phyloP scores from a whole-genome alignment of 2,888 invertebrate species.

The Coleophora deauratella region DNA sequence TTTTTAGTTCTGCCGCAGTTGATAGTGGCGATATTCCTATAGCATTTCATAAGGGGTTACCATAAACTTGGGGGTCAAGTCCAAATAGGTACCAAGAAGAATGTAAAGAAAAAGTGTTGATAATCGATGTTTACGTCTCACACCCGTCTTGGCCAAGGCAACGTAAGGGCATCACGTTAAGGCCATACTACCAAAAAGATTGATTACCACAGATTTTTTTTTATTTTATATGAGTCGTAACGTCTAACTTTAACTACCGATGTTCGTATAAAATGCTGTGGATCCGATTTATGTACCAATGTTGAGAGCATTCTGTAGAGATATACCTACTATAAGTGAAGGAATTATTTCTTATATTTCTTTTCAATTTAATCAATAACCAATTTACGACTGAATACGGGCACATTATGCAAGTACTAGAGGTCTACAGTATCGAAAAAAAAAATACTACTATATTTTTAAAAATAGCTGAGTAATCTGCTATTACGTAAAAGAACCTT shows the following conservation, averaged over 20 bases:
- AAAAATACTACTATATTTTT: too few species aligned
- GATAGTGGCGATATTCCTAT: too few species aligned
- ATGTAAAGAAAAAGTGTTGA: slow-evolving; percentile 2
- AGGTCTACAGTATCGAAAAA: too few species aligned
- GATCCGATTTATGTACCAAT: slow-evolving; percentile 3
- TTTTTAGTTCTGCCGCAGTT: too few species aligned
- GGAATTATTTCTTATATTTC: too few species aligned
- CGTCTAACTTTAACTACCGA: slow-evolving; percentile 13
- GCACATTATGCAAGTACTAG: too few species aligned
- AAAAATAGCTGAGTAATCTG: too few species aligned
- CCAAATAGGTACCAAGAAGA: slow-evolving; percentile 17
- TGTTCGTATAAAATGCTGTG: slow-evolving; percentile 14
- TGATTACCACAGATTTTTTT: slow-evolving; percentile 13
- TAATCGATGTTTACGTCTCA: slow-evolving; percentile 9
- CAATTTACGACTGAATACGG: too few species aligned
- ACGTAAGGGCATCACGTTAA: slow-evolving; percentile 14
- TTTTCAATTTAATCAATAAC: too few species aligned
- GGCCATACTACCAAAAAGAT: slow-evolving; percentile 11
- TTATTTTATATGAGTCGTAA: slow-evolving; percentile 17
- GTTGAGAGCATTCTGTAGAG: too few species aligned
- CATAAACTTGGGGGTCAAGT: neutral
- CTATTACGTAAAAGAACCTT: too few species aligned
- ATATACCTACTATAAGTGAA: too few species aligned
- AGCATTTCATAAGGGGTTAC: neutral
- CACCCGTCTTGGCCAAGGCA: slow-evolving; percentile 14